These are phyloP conservation scores for Drosophila kanekoi DNA, from an alignment of 2,888 invertebrate genomes.

Conservation along the genomic window DNA sequence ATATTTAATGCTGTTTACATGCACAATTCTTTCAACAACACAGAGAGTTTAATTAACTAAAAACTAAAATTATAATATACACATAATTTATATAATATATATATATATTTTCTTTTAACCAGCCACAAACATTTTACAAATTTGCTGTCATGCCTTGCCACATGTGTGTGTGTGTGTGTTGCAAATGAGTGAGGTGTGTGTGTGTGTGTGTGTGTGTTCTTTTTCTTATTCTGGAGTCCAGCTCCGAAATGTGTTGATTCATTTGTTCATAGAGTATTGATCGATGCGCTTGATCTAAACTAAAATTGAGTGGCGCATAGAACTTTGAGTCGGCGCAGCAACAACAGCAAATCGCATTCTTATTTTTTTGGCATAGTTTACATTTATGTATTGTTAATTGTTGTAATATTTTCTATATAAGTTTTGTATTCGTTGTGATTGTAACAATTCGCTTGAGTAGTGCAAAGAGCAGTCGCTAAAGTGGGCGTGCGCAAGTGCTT, in stretches of 20 bases:
- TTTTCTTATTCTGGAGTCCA: slow-evolving; percentile 59
- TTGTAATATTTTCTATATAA: slow-evolving; percentile 26
- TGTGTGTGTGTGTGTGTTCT: slow-evolving; percentile 1
- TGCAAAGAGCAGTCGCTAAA: slow-evolving; percentile 60
- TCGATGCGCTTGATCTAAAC: slow-evolving; percentile 35
- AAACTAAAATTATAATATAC: slow-evolving; percentile 47
- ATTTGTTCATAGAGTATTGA: slow-evolving; percentile 10
- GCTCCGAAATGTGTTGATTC: slow-evolving; percentile 64
- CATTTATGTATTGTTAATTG: slow-evolving; percentile 22
- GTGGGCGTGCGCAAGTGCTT: slow-evolving; percentile 41
- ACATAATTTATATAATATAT: slow-evolving; percentile 13
- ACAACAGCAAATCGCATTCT: slow-evolving; percentile 30
- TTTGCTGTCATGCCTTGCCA: slow-evolving; percentile 25
- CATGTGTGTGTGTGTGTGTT: slow-evolving; percentile 8
- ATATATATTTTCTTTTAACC: slow-evolving; percentile 7
- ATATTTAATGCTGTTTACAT: slow-evolving; percentile 48
- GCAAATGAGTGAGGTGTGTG: slow-evolving; percentile 15
- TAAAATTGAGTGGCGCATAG: slow-evolving; percentile 41
- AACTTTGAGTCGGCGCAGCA: slow-evolving; percentile 34
- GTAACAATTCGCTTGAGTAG: slow-evolving; percentile 77
- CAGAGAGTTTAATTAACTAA: slow-evolving; percentile 71
- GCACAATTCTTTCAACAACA: slow-evolving; percentile 61
- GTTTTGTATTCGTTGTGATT: slow-evolving; percentile 58
- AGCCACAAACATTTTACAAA: slow-evolving; percentile 34
- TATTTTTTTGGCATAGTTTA: slow-evolving; percentile 55